Conservation (phyloP, 2,888 invertebrate genomes). For the Drosophila kambysellisi region DNA sequence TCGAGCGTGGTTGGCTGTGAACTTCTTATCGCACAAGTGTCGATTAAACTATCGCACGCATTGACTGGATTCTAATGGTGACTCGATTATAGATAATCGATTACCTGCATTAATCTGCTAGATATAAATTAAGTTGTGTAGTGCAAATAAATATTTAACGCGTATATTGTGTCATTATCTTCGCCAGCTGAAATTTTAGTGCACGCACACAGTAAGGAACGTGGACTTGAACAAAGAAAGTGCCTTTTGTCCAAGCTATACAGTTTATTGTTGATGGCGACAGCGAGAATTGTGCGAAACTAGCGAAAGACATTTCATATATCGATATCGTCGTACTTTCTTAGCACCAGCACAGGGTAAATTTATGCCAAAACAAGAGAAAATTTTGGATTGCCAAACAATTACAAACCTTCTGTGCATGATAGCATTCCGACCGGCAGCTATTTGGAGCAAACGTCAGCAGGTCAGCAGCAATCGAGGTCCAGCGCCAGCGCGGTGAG, state of each 20-base stretch:
- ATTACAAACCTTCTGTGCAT: slow-evolving; percentile 9
- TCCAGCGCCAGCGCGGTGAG: slow-evolving; percentile 51
- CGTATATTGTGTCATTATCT: slow-evolving; percentile 36
- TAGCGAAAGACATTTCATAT: slow-evolving; percentile 43
- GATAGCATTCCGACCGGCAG: slow-evolving; percentile 16
- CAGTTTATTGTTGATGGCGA: slow-evolving; percentile 41
- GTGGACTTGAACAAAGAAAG: slow-evolving; percentile 27
- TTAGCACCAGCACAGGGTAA: slow-evolving; percentile 45
- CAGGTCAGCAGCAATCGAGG: slow-evolving; percentile 8
- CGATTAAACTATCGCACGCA: slow-evolving; percentile 22
- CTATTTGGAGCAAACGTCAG: slow-evolving; percentile 7
- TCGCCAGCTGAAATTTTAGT: slow-evolving; percentile 21
- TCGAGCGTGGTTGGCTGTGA: slow-evolving; percentile 24
- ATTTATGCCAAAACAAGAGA: slow-evolving; percentile 34
- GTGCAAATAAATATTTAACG: slow-evolving; percentile 55
- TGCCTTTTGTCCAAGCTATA: slow-evolving; percentile 36
- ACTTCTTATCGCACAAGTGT: not conserved
- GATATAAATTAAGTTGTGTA: slow-evolving; percentile 34
- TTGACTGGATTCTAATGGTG: slow-evolving; percentile 27
- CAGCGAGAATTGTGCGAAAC: slow-evolving; percentile 46
- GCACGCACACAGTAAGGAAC: slow-evolving; percentile 4
- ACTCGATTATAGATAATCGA: slow-evolving; percentile 30
- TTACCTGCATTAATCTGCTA: slow-evolving; percentile 28
- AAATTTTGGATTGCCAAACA: slow-evolving; percentile 29
- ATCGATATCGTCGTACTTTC: slow-evolving; percentile 55